Conservation (phyloP, 2,888 invertebrate genomes). For the Tipula lateralis region DNA sequence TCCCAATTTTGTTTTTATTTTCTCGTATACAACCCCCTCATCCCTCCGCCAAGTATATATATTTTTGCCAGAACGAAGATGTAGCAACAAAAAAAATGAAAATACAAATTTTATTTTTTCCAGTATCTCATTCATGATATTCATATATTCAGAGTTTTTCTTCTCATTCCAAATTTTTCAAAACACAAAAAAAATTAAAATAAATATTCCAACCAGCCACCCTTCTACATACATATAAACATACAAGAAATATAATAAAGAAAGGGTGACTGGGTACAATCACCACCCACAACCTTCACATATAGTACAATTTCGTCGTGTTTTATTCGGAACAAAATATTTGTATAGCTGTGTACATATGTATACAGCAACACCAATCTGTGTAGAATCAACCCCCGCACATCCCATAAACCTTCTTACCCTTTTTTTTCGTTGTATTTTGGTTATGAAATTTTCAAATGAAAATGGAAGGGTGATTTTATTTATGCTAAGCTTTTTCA, state of each 20-base stretch:
- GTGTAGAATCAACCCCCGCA: not conserved
- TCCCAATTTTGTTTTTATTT: not conserved
- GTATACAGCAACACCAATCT: not conserved
- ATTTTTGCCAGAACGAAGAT: not conserved
- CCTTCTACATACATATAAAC: not conserved
- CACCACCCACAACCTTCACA: not conserved
- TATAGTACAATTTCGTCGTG: no score
- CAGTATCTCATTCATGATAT: conserved; percentile 24
- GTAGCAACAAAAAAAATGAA: not conserved
- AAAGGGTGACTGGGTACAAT: not conserved
- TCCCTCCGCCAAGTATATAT: not conserved
- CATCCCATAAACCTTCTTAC: not conserved
- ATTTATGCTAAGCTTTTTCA: conserved; percentile 19
- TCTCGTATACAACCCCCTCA: not conserved
- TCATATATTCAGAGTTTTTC: not conserved
- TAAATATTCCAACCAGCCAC: conserved; percentile 1
- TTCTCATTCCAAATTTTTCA: not conserved
- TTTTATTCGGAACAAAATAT: not conserved
- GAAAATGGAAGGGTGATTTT: conserved; percentile 1
- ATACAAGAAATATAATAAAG: not conserved
- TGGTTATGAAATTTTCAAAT: conserved; percentile 1
- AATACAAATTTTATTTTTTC: not conserved
- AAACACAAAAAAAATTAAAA: conserved; percentile 14
- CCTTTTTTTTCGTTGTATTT: not conserved
- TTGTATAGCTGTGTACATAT: not conserved